Evolutionary conservation across 2,888 invertebrate genomes (phyloP).

Genomic region (Achlya flavicornis): DNA sequence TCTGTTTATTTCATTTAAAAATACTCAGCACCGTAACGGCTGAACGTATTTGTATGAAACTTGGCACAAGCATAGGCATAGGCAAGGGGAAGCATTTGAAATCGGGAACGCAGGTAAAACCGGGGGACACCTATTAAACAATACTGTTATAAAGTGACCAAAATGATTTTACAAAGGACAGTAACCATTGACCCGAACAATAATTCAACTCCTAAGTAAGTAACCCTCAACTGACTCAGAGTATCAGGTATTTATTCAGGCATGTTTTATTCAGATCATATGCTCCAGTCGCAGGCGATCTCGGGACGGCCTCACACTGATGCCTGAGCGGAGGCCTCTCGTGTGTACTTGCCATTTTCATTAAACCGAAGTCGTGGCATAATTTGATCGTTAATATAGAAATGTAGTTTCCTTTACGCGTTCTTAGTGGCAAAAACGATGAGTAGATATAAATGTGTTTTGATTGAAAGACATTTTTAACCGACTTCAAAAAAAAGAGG

Average conservation of each 20-base stretch:
- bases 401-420: neutral
- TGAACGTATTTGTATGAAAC: too few relatives aligned
- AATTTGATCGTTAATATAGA: neutral
- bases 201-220: neutral
- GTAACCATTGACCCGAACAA: neutral
- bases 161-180: neutral
- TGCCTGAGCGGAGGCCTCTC: neutral
- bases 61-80: too few relatives aligned
- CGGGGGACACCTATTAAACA: too few relatives aligned
- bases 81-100: too few relatives aligned
- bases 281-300: neutral
- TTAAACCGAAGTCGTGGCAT: neutral
- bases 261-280: constrained; percentile 2
- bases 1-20: too few relatives aligned
- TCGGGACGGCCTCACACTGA: neutral
- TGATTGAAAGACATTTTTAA: too few relatives aligned
- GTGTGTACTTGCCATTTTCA: neutral
- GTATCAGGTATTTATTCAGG: constrained; percentile 1
- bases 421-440: too few relatives aligned
- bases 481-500: too few relatives aligned
- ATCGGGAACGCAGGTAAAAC: too few relatives aligned
- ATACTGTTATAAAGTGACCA: neutral
- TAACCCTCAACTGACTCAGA: neutral
- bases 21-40: too few relatives aligned
- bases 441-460: too few relatives aligned